A percentile compares a stretch with the other conserved stretches of the same genome.
phyloP scores from a whole-genome alignment of 2,888 invertebrate species.

The Amphipyra tragopoginis region DNA sequence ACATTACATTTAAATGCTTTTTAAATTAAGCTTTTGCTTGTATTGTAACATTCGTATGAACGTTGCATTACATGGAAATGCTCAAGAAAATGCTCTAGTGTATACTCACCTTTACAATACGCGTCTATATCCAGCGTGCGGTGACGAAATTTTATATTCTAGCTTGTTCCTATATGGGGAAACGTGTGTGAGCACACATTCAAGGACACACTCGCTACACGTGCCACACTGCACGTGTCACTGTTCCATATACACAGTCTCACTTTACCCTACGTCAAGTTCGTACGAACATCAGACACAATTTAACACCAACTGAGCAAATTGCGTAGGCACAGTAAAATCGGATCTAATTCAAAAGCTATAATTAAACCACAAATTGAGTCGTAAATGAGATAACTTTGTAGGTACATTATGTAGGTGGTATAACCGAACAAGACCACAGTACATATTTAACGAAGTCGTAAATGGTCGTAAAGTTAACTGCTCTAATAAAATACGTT shows the following conservation, averaged over 20 bases:
- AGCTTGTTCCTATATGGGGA: no score
- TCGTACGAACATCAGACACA: constrained; percentile 3
- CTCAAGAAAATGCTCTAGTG: no score
- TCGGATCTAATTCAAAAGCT: constrained; percentile 46
- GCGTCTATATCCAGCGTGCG: no score
- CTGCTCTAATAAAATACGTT: constrained; percentile 75
- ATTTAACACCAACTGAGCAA: constrained; percentile 18
- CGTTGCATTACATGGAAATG: no score
- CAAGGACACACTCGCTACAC: no score
- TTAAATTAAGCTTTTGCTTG: no score
- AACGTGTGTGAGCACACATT: no score
- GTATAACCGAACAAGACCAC: constrained; percentile 47
- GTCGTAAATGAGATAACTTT: constrained; percentile 60
- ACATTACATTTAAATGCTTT: no score
- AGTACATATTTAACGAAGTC: constrained; percentile 68
- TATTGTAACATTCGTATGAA: no score
- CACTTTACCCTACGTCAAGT: constrained; percentile 2
- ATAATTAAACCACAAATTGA: constrained; percentile 57
- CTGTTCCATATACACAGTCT: not conserved
- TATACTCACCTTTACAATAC: no score
- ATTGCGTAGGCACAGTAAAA: constrained; percentile 34
- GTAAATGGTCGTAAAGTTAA: constrained; percentile 78
- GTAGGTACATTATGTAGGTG: constrained; percentile 30
- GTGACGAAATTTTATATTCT: no score
- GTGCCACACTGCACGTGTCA: no score